Conservation (phyloP, 2,797 vertebrate genomes). For the Centropyge bicolor region DNA sequence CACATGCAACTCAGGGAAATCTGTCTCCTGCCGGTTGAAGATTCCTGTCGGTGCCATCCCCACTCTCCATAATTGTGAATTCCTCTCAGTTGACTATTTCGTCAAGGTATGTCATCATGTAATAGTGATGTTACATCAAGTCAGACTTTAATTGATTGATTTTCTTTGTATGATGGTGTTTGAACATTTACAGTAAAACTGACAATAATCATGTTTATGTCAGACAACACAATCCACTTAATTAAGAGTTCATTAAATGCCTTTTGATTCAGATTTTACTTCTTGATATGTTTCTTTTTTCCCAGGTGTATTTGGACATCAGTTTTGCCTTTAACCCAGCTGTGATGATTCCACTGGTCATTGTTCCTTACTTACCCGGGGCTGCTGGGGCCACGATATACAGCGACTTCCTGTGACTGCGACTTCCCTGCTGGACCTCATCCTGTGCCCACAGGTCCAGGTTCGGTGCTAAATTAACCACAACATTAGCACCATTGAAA, state of each 20-base stretch:
- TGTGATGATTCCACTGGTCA: conserved; percentile 64
- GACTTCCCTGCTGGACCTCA: conserved; percentile 2
- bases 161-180: too few relatives aligned
- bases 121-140: not conserved
- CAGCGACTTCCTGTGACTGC: conserved; percentile 58
- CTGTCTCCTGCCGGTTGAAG: conserved; percentile 85
- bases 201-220: not conserved
- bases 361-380: conserved; percentile 33
- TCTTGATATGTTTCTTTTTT: not conserved
- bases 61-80: conserved; percentile 88
- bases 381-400: conserved; percentile 31
- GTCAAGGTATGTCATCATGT: conserved; percentile 84
- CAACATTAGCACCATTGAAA: too few relatives aligned
- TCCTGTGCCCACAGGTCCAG: conserved; percentile 19
- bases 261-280: conserved; percentile 1
- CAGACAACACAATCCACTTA: too few relatives aligned
- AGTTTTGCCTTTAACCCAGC: conserved; percentile 65
- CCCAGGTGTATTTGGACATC: conserved; percentile 73
- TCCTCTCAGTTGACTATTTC: conserved; percentile 89
- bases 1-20: conserved; percentile 84
- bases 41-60: conserved; percentile 81
- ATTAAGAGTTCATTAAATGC: not conserved
- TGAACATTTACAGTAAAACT: not conserved
- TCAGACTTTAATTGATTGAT: too few relatives aligned
- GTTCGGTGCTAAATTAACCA: too few relatives aligned